Conservation (phyloP, 2,888 invertebrate genomes). For the Achlya flavicornis region DNA sequence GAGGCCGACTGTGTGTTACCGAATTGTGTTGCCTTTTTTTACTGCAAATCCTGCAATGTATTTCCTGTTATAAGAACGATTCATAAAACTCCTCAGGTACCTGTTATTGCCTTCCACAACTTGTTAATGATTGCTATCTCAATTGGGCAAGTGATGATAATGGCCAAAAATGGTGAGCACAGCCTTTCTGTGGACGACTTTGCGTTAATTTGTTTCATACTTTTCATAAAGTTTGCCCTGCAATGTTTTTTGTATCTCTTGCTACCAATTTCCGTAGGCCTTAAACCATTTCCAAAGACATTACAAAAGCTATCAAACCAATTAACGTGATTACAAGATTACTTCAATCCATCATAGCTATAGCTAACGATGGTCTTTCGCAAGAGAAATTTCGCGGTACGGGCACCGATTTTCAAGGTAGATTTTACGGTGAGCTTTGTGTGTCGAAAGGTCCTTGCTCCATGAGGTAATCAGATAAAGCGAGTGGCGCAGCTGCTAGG, state of each 20-base stretch:
- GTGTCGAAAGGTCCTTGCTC: slow-evolving; percentile 81
- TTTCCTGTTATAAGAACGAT: neutral
- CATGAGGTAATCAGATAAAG: slow-evolving; percentile 79
- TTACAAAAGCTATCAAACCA: slow-evolving; percentile 12
- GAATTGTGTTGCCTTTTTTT: neutral
- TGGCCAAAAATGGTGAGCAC: no score
- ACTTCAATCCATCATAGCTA: slow-evolving; percentile 27
- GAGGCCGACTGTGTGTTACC: slow-evolving; percentile 25
- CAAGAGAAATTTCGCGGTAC: slow-evolving; percentile 64
- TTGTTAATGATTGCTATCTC: no score
- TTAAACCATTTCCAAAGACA: neutral
- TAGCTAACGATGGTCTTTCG: slow-evolving; percentile 46
- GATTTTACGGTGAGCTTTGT: slow-evolving; percentile 76
- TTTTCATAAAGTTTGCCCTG: neutral
- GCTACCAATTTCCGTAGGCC: neutral
- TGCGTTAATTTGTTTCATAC: no score
- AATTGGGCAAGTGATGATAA: no score
- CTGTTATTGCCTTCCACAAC: neutral
- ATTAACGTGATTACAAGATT: slow-evolving; percentile 19
- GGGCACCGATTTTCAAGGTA: slow-evolving; percentile 72
- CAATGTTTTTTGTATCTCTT: neutral
- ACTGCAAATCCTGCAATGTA: neutral
- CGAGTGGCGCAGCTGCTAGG: slow-evolving; percentile 63
- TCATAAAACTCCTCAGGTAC: no score
- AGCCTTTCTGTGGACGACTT: no score